A percentile compares a stretch with the other conserved stretches of the same genome.
These are phyloP conservation scores for Ametastegia equiseti DNA, from an alignment of 2,888 invertebrate species.

Conservation along the genomic window DNA sequence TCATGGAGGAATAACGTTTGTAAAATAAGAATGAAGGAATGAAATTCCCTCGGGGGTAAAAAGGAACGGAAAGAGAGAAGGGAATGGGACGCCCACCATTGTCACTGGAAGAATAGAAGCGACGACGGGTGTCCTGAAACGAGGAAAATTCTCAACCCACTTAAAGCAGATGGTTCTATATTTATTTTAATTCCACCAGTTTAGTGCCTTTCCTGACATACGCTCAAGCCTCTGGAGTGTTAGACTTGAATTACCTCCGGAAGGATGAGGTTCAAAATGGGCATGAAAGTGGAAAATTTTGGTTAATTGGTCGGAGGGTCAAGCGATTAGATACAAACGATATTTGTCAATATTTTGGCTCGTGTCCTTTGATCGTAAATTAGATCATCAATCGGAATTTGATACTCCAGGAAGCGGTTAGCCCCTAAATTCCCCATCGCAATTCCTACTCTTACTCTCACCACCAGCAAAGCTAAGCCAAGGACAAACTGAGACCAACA, in stretches of 20 bases:
- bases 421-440: background rate
- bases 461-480: background rate
- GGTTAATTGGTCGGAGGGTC: background rate
- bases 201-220: background rate
- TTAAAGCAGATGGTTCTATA: constrained; percentile 23
- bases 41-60: constrained; percentile 54
- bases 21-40: constrained; percentile 59
- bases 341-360: background rate
- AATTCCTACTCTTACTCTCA: no score
- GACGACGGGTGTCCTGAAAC: constrained; percentile 55
- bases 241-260: background rate
- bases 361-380: background rate
- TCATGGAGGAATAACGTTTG: constrained; percentile 54
- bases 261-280: background rate
- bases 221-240: background rate
- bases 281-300: background rate
- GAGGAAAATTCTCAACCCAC: constrained; percentile 58
- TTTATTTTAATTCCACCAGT: constrained; percentile 22
- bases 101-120: constrained; percentile 47
- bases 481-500: background rate
- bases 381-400: background rate
- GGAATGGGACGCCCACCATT: constrained; percentile 53
- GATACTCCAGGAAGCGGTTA: background rate
- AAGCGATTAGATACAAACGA: background rate
- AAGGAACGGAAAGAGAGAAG: background rate